Base-by-base conservation (phyloP, 64 coral and sea anemone genomes). In the Montipora capricornis region DNA sequence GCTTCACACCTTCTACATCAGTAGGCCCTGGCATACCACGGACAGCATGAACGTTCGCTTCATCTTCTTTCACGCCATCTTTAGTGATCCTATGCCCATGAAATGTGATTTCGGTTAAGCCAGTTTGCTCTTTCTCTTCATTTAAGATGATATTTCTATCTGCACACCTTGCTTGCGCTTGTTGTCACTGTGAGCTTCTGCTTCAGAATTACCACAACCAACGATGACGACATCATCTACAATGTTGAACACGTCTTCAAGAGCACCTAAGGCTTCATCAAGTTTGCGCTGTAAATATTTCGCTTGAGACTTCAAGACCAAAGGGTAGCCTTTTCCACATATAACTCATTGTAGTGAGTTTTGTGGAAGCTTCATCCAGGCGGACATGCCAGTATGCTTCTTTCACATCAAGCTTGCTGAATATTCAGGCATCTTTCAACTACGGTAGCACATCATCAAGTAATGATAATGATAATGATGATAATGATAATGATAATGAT, bases 91-190 rank as follows among this genome's bases (percentile, higher is more conserved):
- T 64, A 44, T 94, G 87, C 9, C 69, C 87, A 71, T 79, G 82
- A 70, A 93, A 93, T 5, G 14, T 74, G 11, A 89, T 90, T 48
- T 94, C 86, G 29, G 58, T 89, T 22, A 83, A 71, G 14, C 53
- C 79, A 20, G 52, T 75, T 15, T 82, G 37, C 26, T 76, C 20
- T 55, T 94, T 94, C 12, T 94, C 78, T 19, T 89, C 66, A 83
- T 94, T 94, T 45, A 94, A 69, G 16, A 82, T 80, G 22, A 94
- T 94, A 78, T 94, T 83, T 44, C 51, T 89, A 22, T 84, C 68
- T 48, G 76, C 55, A 60, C 93, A 94, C 53, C 86, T 68, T 59
- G 51, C 22, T 94, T 94, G 16, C 44, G 47, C 24, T 89, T 68
- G 51, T 89, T 82, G 51, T 89, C 93, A 75, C 48, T 47, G 53